Evolutionary conservation across 1,140 invertebrate species (phyloP).

Genomic region (Papilio helenus): DNA sequence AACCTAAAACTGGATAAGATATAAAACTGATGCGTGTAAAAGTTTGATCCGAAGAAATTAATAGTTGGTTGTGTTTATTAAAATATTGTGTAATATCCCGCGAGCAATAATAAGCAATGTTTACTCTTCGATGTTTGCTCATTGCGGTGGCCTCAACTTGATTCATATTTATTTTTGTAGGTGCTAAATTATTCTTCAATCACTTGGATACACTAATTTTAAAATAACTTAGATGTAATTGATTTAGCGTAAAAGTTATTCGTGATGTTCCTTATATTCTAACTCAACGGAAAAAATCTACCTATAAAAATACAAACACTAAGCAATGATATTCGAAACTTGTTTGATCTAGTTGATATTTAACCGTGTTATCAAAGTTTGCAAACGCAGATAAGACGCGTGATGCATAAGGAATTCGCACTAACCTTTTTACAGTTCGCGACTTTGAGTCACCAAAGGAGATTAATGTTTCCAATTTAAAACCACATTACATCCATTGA

Average conservation of each 20-base stretch:
- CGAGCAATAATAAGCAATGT: conserved; percentile 33
- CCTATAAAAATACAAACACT: neutral
- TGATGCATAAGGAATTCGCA: conserved; percentile 24
- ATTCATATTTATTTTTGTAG: conserved; percentile 36
- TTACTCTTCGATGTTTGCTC: conserved; percentile 20
- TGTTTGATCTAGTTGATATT: conserved; percentile 9
- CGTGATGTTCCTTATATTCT: neutral
- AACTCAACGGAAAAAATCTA: neutral
- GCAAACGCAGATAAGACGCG: conserved; percentile 28
- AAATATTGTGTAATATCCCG: conserved; percentile 38
- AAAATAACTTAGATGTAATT: neutral
- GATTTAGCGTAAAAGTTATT: neutral
- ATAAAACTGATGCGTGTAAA: conserved; percentile 15
- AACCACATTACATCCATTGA: conserved; percentile 70
- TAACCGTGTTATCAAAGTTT: conserved; percentile 36
- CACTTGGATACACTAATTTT: neutral
- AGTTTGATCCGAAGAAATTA: conserved; percentile 14
- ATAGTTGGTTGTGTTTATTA: conserved; percentile 31
- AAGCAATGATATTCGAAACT: neutral
- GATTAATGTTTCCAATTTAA: conserved; percentile 67
- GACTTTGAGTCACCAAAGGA: conserved; percentile 49
- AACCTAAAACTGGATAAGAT: conserved; percentile 5
- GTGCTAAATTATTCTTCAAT: conserved; percentile 27
- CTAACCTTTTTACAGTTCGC: conserved; percentile 29
- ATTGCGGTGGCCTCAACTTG: conserved; percentile 24